Percentiles rank a stretch among this genome's conserved stretches.
Conservation (phyloP, 2,113 vertebrate genomes). For the Andinoacara biseriatus region DNA sequence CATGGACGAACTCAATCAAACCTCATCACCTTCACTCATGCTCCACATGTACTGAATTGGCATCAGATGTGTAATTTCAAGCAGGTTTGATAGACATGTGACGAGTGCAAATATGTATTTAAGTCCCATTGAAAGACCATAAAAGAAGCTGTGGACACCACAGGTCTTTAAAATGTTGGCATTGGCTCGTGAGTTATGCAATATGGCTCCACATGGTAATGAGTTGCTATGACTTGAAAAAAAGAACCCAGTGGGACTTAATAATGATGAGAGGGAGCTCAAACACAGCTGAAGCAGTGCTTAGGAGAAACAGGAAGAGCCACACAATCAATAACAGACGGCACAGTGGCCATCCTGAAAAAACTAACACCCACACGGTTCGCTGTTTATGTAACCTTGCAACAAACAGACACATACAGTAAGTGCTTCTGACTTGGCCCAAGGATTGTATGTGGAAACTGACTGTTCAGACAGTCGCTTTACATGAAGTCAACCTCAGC, state of each 20-base stretch:
- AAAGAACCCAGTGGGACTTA: not conserved
- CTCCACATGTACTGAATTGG: not conserved
- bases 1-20: not conserved
- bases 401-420: not conserved
- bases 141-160: not conserved
- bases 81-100: not conserved
- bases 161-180: not conserved
- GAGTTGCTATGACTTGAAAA: not conserved
- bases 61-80: not conserved
- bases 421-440: constrained; percentile 5
- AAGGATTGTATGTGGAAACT: not conserved
- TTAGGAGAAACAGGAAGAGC: not conserved
- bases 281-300: not conserved
- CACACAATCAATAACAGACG: not conserved
- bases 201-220: not conserved
- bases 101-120: not conserved
- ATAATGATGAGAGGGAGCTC: not conserved
- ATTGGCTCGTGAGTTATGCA: not conserved
- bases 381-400: constrained; percentile 6
- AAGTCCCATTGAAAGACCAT: not conserved
- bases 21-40: not conserved
- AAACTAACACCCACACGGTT: not conserved
- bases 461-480: not conserved
- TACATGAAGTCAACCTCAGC: not conserved
- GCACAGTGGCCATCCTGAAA: not conserved